These are phyloP conservation scores for Archaeoteleia sp. DNA, from an alignment of 2,888 invertebrate genomes.

Conservation along the genomic window DNA sequence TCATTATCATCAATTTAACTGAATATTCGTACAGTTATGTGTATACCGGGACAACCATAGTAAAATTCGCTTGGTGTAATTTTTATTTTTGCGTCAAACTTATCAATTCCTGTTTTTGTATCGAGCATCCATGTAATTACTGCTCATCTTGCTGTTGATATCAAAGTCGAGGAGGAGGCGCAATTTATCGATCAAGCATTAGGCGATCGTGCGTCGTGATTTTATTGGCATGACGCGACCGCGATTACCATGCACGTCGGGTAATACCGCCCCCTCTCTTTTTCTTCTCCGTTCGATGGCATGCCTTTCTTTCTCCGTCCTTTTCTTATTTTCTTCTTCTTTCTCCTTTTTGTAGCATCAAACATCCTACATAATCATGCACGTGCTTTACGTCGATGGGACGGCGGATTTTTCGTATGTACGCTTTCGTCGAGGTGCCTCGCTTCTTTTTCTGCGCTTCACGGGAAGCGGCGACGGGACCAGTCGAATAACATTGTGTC, in stretches of 20 bases:
- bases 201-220: slow-evolving; percentile 64
- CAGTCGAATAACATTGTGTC: slow-evolving; percentile 59
- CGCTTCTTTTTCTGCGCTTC: slow-evolving; percentile 29
- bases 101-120: no score
- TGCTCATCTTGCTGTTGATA: slow-evolving; percentile 15
- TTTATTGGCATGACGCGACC: slow-evolving; percentile 70
- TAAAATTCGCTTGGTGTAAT: no score
- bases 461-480: no score
- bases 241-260: slow-evolving; percentile 69
- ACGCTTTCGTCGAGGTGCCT: slow-evolving; percentile 5
- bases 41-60: no score
- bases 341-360: slow-evolving; percentile 59
- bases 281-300: slow-evolving; percentile 25
- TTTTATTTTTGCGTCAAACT: no score
- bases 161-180: slow-evolving; percentile 53
- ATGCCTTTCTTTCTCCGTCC: neutral
- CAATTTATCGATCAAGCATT: slow-evolving; percentile 65
- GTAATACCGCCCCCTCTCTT: slow-evolving; percentile 55
- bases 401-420: slow-evolving; percentile 34
- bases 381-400: slow-evolving; percentile 66
- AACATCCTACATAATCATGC: slow-evolving; percentile 72
- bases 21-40: no score
- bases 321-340: slow-evolving; percentile 14
- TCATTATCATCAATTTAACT: no score
- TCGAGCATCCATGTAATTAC: slow-evolving; percentile 8